Evolutionary conservation across 2,888 invertebrate genomes (phyloP), one percentile per base, ranked within the genome.

Genomic region (Plebejus argus): DNA sequence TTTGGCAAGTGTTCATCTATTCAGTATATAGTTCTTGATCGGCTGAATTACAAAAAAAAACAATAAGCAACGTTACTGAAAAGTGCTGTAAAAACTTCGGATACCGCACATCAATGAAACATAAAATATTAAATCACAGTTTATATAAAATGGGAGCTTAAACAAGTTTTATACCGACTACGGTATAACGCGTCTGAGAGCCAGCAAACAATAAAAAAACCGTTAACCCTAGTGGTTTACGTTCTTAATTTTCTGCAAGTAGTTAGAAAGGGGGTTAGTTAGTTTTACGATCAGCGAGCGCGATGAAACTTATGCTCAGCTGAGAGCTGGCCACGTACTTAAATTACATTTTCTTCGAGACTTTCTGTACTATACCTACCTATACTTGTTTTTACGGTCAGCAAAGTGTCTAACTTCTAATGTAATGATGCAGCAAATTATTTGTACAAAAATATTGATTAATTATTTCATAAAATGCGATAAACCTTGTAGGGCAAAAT

Each of bases 201-300:
- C 49, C 12, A 23, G 72, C 72, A 49, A 49, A 72, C 74, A 74
- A 74, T 71, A 71, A 71, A 71, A 49, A 53, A 74, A 74, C 18
- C 74, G 74, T 74, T 74, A 74, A 49, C 49, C 49, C 23, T 53
- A 74, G 74, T 74, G 74, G 53, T 74, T 74, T 74, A 74, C 74
- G 74, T 18, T 49, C 74, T 53, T 53, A 74, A 74, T 74, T 74
- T 74, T 74, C 74, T 49, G 28, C 53, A 53, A 74, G 74, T 74
- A 74, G 53, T 74, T 74, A 74, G 53, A 53, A 49, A 74, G 49
- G 74, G 74, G 74, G 74, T 74, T 74, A 74, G 74, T 53, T 74
- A 53, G 74, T 74, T 74, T 74, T 74, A 74, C 74, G 74, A 74
- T 53, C 74, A 53, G 49, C 18, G 74, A 70, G 72, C 28, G 74